Evolutionary conservation across 2,113 vertebrate genomes (phyloP).

Genomic region (Reinhardtius hippoglossoides): DNA sequence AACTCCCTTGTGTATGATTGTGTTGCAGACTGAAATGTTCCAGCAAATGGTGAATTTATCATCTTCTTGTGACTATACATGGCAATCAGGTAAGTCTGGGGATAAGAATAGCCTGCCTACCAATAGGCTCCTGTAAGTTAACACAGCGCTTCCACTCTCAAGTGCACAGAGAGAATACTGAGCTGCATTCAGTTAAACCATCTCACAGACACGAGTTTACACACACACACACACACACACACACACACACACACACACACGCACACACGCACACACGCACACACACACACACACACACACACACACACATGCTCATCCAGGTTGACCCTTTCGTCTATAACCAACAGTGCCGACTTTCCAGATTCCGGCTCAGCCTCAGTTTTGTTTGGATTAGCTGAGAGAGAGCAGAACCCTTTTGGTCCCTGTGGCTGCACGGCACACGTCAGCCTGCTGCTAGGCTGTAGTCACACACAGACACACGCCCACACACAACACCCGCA

Average conservation of each 20-base stretch:
- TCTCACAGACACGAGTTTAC: neutral
- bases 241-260: slow-evolving; percentile 25
- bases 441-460: slow-evolving; percentile 73
- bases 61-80: slow-evolving; percentile 64
- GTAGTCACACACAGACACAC: slow-evolving; percentile 49
- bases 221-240: neutral
- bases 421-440: slow-evolving; percentile 72
- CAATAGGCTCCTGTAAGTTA: slow-evolving; percentile 31
- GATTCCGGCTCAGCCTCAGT: slow-evolving; percentile 66
- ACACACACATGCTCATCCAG: slow-evolving; percentile 21
- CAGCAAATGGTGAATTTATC: slow-evolving; percentile 38
- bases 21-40: slow-evolving; percentile 37
- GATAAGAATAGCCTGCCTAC: slow-evolving; percentile 47
- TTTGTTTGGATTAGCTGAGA: slow-evolving; percentile 84
- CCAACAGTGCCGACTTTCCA: slow-evolving; percentile 72
- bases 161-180: slow-evolving; percentile 10
- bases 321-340: slow-evolving; percentile 61
- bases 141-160: slow-evolving; percentile 5
- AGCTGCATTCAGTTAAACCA: slow-evolving; percentile 1
- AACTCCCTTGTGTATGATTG: slow-evolving; percentile 29
- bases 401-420: slow-evolving; percentile 75
- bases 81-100: slow-evolving; percentile 67
- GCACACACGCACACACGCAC: neutral
- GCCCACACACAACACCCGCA: slow-evolving; percentile 49
- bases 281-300: neutral